Evolutionary conservation across 2,888 invertebrate species (phyloP).

Genomic region (Ellobium chinense): DNA sequence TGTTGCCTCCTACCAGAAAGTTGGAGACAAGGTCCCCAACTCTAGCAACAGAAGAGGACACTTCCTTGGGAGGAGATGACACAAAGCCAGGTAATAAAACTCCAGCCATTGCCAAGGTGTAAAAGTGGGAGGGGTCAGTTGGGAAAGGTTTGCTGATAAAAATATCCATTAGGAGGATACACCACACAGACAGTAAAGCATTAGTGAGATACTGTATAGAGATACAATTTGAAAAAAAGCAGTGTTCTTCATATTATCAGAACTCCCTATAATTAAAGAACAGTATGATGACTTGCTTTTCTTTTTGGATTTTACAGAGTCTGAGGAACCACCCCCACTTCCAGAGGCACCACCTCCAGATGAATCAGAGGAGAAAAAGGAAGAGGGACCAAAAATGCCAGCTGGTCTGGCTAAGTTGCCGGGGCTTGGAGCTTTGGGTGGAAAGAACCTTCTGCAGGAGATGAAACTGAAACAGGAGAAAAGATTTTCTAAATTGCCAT

Average conservation of each 20-base stretch:
- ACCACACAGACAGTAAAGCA: too few relatives aligned
- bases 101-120: too few relatives aligned
- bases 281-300: too few relatives aligned
- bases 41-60: constrained; percentile 30
- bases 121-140: too few relatives aligned
- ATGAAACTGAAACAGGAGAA: constrained; percentile 62
- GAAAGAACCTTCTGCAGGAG: constrained; percentile 58
- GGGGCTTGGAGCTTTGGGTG: constrained; percentile 55
- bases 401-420: constrained; percentile 34
- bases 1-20: constrained; percentile 22
- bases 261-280: too few relatives aligned
- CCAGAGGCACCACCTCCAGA: background rate
- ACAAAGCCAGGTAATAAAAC: background rate
- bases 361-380: constrained; percentile 30
- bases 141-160: too few relatives aligned
- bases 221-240: too few relatives aligned
- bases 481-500: constrained; percentile 49
- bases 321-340: background rate
- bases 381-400: constrained; percentile 32
- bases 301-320: too few relatives aligned
- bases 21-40: background rate
- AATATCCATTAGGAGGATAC: too few relatives aligned
- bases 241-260: too few relatives aligned
- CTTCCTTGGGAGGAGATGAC: background rate
- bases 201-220: too few relatives aligned